Evolutionary conservation across 2,888 invertebrate genomes (phyloP).

Genomic region (Hirtodrosophila histrioides): DNA sequence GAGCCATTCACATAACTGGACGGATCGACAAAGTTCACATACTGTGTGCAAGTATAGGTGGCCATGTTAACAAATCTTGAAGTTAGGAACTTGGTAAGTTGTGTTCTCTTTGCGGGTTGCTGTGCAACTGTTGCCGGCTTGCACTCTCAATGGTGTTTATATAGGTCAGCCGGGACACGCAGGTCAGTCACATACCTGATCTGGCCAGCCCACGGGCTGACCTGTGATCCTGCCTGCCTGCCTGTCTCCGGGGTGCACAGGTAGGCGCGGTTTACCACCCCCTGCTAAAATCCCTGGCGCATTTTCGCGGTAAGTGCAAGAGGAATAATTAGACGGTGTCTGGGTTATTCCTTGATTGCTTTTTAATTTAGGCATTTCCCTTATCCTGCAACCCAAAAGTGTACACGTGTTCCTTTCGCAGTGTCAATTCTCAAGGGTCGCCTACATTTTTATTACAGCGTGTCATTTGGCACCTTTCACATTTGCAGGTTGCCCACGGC

Average conservation of each 20-base stretch:
- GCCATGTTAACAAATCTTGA: slow-evolving; percentile 31
- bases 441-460: slow-evolving; percentile 26
- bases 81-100: slow-evolving; percentile 4
- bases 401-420: slow-evolving; percentile 30
- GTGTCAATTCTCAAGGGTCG: slow-evolving; percentile 5
- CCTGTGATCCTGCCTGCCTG: background rate
- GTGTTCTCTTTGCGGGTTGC: slow-evolving; percentile 29
- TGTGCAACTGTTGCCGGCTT: slow-evolving; percentile 46
- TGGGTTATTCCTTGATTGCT: slow-evolving; percentile 55
- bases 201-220: slow-evolving; percentile 4
- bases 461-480: slow-evolving; percentile 18
- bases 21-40: slow-evolving; percentile 34
- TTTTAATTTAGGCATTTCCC: slow-evolving; percentile 58
- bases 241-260: slow-evolving; percentile 7
- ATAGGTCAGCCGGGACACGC: slow-evolving; percentile 14
- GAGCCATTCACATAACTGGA: slow-evolving; percentile 1
- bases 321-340: slow-evolving; percentile 26
- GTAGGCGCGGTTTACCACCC: slow-evolving; percentile 21
- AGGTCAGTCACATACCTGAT: slow-evolving; percentile 2
- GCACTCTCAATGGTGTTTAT: slow-evolving; percentile 15
- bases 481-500: slow-evolving; percentile 13
- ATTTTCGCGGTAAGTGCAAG: slow-evolving; percentile 15
- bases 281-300: slow-evolving; percentile 13
- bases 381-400: slow-evolving; percentile 1
- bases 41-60: slow-evolving; percentile 50